Evolutionary conservation across 2,797 vertebrate genomes (phyloP), one percentile per base, ranked within the genome.

Genomic region (Catamblyrhynchus diadema): DNA sequence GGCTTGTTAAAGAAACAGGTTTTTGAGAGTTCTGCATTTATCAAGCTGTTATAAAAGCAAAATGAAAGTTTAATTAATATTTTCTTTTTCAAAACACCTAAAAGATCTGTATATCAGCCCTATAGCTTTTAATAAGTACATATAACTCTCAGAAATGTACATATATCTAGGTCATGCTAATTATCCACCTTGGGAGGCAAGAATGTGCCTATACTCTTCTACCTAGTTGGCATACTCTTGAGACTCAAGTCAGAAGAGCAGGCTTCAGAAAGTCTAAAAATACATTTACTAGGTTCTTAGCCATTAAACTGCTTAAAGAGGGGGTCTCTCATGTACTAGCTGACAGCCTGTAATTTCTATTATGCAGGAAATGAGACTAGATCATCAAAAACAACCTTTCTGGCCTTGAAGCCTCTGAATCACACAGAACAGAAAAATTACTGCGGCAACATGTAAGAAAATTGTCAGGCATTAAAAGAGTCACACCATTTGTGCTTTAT

Each of bases 91-190:
- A 42, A 35, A 86, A 86, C 47, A 77, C 48, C 65, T 85, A 41
- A 22, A 90, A 90, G 44, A 57, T 47, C 28, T 82, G 16, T 74
- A 12, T 81, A 64, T 84, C 33, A 74, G 12, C 30, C 30, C 33
- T 81, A 69, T 86, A 78, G 61, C 51, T 70, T 93, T 93, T 85
- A 85, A 48, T 65, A 92, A 94, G 51, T 92, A 80, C 53, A 92
- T 95, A 81, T 67, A 85, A 88, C 67, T 84, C 67, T 90, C 37
- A 86, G 86, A 91, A 94, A 94, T 88, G 66, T 93, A 81, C 69
- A 87, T 83, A 83, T 90, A 94, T 94, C 89, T 94, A 81, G 94
- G 81, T 94, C 95, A 83, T 91, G 47, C 79, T 96, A 95, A 95
- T 96, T 95, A 89, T 28, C 60, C 67, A 94, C 85, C 71, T 90